Evolutionary conservation across 2,888 invertebrate species (phyloP), one percentile per base, ranked within the genome.

Genomic region (Caenorhabditis becei): DNA sequence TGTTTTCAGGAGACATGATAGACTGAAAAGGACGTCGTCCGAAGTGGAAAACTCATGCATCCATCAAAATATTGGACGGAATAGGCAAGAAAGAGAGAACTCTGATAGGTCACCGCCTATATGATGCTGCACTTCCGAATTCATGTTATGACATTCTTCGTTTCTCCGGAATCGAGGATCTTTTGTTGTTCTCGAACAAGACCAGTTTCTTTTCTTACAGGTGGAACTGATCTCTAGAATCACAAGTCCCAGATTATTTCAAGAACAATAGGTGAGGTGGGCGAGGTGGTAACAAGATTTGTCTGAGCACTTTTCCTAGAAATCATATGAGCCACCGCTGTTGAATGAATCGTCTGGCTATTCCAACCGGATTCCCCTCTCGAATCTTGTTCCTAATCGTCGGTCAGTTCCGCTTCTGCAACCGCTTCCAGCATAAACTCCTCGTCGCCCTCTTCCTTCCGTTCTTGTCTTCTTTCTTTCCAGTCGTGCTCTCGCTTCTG

Each of bases 61-160:
- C 74, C 63, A 56, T 63, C 72, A 72, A 53, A 70, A 26, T 69
- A 66, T 54, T 35, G 32, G 14, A 26, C 23, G 37, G 35, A 32
- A 32, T 32, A 20, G 20, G 10, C 10, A 35, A n/a, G 37, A 37
- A 20, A 49, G 24, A 24, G n/a, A 28, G 61, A 70, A 70, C 44
- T 56, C 53, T 56, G 18, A 8, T 51, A 51, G 59, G 32, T 32
- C 41, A 23, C n/a, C n/a, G 16, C 20, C 23, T 32, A 32, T 32
- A 32, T 32, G 32, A 32, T 37, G 23, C 3, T 56, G 71, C 56
- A 54, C 71, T 72, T 72, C 47, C 47, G 56, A 72, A 72, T 72
- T 72, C 71, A 72, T 72, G 71, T 62, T 54, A 62, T 54, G 58
- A 47, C 67, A 58, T 66, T 41, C 32, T 28, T 16, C 28, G 28